Evolutionary conservation across 2,888 invertebrate species (phyloP).

Genomic region (Barypeithes pellucidus): DNA sequence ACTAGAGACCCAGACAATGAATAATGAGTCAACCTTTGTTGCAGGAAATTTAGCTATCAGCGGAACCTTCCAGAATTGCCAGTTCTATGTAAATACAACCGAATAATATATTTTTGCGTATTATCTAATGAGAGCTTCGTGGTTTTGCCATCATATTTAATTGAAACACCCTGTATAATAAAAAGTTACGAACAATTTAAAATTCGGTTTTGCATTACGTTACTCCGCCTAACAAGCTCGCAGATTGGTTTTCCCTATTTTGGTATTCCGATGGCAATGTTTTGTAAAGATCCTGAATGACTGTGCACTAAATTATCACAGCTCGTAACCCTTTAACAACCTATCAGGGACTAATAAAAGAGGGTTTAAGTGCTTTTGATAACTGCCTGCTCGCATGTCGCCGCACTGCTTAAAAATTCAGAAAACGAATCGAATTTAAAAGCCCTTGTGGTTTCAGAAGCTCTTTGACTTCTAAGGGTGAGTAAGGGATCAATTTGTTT

Average conservation of each 20-base stretch:
- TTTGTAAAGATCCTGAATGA: constrained; percentile 62
- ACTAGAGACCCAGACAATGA: too few relatives aligned
- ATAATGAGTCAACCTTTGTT: too few relatives aligned
- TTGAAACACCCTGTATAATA: background rate
- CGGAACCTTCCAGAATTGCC: too few relatives aligned
- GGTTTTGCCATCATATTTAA: too few relatives aligned
- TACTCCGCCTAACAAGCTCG: background rate
- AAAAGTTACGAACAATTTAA: background rate
- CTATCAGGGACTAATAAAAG: constrained; percentile 72
- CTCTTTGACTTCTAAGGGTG: constrained; percentile 38
- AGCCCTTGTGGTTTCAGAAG: constrained; percentile 44
- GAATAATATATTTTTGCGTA: too few relatives aligned
- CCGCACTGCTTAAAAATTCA: constrained; percentile 67
- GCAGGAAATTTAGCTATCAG: too few relatives aligned
- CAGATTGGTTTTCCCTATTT: constrained; percentile 52
- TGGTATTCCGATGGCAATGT: constrained; percentile 58
- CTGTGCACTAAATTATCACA: constrained; percentile 69
- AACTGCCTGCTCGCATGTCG: constrained; percentile 66
- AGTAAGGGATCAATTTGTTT: constrained; percentile 42
- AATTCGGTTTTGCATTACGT: background rate
- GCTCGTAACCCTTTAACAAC: constrained; percentile 71
- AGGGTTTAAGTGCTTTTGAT: constrained; percentile 70
- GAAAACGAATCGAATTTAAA: constrained; percentile 61
- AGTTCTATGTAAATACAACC: too few relatives aligned
- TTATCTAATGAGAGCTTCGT: too few relatives aligned